phyloP scores from a whole-genome alignment of 2,797 vertebrate genomes.

The Vireo griseus region DNA sequence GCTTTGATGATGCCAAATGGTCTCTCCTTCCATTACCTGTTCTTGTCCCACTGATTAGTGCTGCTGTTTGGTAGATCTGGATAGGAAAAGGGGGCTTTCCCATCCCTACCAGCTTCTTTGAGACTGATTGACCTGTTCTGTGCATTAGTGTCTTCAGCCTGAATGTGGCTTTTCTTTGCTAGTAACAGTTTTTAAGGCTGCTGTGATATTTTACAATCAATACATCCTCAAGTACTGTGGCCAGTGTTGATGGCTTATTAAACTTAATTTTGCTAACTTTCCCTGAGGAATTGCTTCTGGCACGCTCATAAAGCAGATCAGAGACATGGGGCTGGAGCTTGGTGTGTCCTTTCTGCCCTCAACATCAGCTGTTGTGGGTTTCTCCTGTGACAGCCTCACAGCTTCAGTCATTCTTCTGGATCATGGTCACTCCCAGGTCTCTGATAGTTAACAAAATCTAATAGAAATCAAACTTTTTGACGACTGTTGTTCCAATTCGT shows the following conservation, averaged over 20 bases:
- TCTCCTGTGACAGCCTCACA: background rate
- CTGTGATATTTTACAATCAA: background rate
- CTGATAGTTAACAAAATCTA: background rate
- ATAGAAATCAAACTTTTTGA: background rate
- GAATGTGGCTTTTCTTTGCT: background rate
- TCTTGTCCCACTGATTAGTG: background rate
- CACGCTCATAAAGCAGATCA: accelerated
- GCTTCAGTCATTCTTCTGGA: background rate
- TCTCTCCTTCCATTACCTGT: background rate
- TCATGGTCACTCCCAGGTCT: background rate
- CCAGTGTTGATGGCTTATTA: background rate
- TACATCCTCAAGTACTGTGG: background rate
- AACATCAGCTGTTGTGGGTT: background rate
- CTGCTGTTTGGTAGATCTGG: background rate
- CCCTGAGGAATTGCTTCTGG: background rate
- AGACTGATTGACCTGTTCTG: background rate
- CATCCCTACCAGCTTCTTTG: background rate
- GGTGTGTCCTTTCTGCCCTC: background rate
- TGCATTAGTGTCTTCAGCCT: background rate
- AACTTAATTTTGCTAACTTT: background rate
- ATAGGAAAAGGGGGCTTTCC: background rate
- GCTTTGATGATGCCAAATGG: background rate
- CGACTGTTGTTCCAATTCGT: background rate
- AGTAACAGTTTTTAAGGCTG: background rate
- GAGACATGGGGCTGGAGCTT: background rate